phyloP scores from a whole-genome alignment of 2,113 vertebrate species.

The Pitta sordida region DNA sequence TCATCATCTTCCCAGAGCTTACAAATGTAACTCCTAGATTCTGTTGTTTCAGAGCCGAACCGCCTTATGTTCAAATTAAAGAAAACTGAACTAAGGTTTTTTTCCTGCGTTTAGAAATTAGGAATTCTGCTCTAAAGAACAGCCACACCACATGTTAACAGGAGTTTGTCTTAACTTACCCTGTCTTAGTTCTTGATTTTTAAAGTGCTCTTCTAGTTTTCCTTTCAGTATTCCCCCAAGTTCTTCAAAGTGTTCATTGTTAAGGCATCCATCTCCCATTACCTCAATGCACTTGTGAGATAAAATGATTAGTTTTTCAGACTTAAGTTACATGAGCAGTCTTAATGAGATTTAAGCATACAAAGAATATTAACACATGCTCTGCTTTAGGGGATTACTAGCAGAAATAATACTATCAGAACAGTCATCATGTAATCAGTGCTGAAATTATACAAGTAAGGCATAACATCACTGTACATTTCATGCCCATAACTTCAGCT shows the following conservation, averaged over 20 bases:
- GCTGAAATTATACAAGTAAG: neutral
- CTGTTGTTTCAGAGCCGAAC: neutral
- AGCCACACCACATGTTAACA: neutral
- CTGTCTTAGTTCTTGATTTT: conserved; percentile 96
- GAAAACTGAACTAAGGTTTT: neutral
- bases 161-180: conserved; percentile 69
- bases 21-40: neutral
- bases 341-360: neutral
- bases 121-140: neutral
- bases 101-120: neutral
- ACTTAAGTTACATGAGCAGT: neutral
- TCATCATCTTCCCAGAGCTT: neutral
- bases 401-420: neutral
- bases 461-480: neutral
- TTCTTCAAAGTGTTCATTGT: conserved; percentile 96
- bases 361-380: neutral
- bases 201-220: conserved; percentile 98
- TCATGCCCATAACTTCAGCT: neutral
- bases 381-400: neutral
- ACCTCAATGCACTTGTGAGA: conserved; percentile 88
- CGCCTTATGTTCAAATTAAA: neutral
- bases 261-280: conserved; percentile 97
- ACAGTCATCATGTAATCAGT: neutral
- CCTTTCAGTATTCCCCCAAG: conserved; percentile 92
- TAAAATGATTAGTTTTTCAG: neutral